These are phyloP conservation scores for Drosophila littoralis DNA, from an alignment of 1,140 invertebrate genomes.

Conservation along the genomic window DNA sequence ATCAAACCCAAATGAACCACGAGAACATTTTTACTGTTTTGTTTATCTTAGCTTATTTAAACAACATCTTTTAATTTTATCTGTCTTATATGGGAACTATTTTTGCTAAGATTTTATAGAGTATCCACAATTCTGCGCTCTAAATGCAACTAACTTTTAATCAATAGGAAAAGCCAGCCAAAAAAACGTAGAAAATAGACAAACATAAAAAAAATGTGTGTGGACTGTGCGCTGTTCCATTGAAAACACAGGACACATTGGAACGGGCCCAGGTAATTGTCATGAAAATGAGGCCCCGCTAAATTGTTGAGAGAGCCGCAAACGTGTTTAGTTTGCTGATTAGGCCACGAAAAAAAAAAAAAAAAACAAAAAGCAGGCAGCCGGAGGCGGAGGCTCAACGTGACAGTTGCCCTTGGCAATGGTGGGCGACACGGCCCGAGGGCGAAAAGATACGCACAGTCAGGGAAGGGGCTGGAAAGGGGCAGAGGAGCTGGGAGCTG, in stretches of 20 bases:
- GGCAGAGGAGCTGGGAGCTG: no score
- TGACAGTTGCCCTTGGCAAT: constrained; percentile 58
- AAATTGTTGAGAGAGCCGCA: constrained; percentile 39
- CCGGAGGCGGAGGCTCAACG: constrained; percentile 17
- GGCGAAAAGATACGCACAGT: constrained; percentile 27
- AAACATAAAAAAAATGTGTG: constrained; percentile 31
- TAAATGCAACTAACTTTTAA: constrained; percentile 8
- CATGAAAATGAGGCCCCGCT: constrained; percentile 32
- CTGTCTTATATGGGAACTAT: no score
- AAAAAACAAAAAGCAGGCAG: constrained; percentile 10
- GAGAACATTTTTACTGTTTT: no score
- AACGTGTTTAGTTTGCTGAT: constrained; percentile 52
- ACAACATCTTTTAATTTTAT: no score
- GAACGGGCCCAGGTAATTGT: constrained; percentile 44
- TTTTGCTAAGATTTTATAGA: no score
- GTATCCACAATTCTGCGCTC: no score
- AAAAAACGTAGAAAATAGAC: constrained; percentile 14
- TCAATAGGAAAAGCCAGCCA: constrained; percentile 35
- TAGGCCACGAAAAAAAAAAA: constrained; percentile 29
- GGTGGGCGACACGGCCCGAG: constrained; percentile 9
- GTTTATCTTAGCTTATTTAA: no score
- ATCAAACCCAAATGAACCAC: no score
- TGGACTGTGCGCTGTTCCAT: constrained; percentile 27
- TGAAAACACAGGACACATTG: constrained; percentile 16
- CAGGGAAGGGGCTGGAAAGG: not conserved